Base-by-base conservation (phyloP, 2,888 invertebrate species). In the Chesias legatella region DNA sequence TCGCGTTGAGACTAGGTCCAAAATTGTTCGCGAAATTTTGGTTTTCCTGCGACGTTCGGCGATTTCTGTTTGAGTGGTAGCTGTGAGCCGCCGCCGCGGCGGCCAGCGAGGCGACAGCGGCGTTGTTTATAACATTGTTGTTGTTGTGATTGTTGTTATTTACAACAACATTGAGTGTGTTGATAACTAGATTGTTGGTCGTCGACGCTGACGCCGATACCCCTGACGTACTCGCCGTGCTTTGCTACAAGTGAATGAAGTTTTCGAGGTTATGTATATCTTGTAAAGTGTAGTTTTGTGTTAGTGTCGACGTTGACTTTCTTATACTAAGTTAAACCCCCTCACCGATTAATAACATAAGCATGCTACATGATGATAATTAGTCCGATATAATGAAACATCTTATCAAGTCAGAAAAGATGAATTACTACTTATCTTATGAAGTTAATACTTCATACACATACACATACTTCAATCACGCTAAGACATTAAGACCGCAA, bases 61-160 rank as follows among this genome's bases (percentile, higher is more conserved):
- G 70, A 41, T 84, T 84, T 64, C 88, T 80, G 60, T 86, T 84
- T 1, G 84, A 71, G 32, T 88, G 88, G 55, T 88, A 88, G 65
- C 77, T 80, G 39, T 88, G 88, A 0, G 89, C 89, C 1, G 88
- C 89, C 0, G 89, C 89, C 3, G 86, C 88, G 6, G 88, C 85
- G 1, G 88, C 89, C 29, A 89, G 67, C 0, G 88, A 83, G 1
- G 88, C 89, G 7, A 89, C 89, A 33, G 86, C 80, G 46, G 89
- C 85, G 68, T 89, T 83, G 72, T 89, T 88, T 52, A 89, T 78
- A 13, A 89, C 84, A 45, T 89, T 88, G 66, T 89, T 83, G 76
- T 89, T 83, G 73, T 86, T 80, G 63, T 89, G 82, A 60, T 89
- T 84, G 73, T 89, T 83, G 80, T 89, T 88, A 67, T 86, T 89